Evolutionary conservation across 2,888 invertebrate genomes (phyloP).

Genomic region (Drosophila yooni): DNA sequence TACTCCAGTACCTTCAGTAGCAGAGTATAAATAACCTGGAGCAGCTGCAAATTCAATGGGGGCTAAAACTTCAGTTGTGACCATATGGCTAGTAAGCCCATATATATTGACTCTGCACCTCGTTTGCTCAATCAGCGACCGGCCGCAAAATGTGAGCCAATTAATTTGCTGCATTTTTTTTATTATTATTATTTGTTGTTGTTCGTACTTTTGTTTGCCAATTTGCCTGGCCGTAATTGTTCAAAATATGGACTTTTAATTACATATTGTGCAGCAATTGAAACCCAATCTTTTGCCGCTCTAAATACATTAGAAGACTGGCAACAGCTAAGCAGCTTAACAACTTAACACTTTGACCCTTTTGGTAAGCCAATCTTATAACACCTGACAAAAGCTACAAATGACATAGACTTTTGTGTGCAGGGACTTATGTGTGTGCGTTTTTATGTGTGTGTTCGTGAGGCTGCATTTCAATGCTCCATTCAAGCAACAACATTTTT

Average conservation of each 20-base stretch:
- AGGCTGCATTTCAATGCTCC: conserved; percentile 17
- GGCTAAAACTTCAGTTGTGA: conserved; percentile 43
- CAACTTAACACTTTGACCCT: conserved; percentile 49
- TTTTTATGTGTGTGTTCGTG: conserved; percentile 13
- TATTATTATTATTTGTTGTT: conserved; percentile 3
- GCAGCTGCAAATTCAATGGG: conserved; percentile 58
- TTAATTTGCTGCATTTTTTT: conserved; percentile 56
- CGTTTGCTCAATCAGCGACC: conserved; percentile 62
- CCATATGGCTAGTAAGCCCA: conserved; percentile 58
- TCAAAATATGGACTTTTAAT: conserved; percentile 77
- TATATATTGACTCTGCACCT: conserved; percentile 56
- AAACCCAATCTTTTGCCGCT: conserved; percentile 47
- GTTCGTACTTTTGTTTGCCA: conserved; percentile 50
- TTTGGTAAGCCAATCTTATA: conserved; percentile 12
- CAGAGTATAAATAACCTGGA: conserved; percentile 27
- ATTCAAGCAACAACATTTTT: conserved; percentile 41
- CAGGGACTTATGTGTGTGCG: conserved; percentile 12
- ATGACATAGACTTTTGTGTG: conserved; percentile 29
- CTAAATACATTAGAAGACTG: conserved; percentile 46
- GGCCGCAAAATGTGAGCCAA: conserved; percentile 69
- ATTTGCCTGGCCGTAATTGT: conserved; percentile 64
- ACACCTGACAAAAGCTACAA: conserved; percentile 18
- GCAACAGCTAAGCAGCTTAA: conserved; percentile 31
- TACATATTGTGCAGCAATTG: conserved; percentile 66
- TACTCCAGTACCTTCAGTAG: background rate